Base-by-base conservation (phyloP, 2,113 vertebrate genomes). In the Lasiurus borealis region DNA sequence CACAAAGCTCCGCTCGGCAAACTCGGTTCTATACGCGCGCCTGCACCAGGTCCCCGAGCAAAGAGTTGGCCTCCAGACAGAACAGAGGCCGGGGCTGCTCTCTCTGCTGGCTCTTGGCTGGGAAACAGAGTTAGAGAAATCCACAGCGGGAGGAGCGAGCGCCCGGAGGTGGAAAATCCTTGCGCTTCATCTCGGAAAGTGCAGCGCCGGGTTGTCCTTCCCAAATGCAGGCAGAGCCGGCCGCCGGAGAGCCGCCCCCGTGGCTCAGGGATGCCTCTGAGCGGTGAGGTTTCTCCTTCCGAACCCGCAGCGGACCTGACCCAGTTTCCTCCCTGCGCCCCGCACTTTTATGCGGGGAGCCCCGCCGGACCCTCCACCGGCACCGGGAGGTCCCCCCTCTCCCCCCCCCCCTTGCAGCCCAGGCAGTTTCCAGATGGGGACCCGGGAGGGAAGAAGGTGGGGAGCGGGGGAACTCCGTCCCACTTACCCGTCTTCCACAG, bases 401-500 rank as follows among this genome's bases (percentile, higher is more conserved):
- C 40, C 3, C 40, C 3, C 40, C 3, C 40, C 40, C 40, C 40
- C 40, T 31, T 10, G 78, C 10, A 87, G 50, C 54, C 78, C 73
- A 40, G 0, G 21, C 71, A 21, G 80, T 31, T 83, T 19, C 4
- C 6, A 4, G 10, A 8, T 0, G 57, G 0, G 78, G n/a, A 25
- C 75, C 92, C 83, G 52, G 91, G 25, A 2, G 36, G 3, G 80
- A 4, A 66, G 80, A 4, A 66, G 78, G n/a, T 0, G 31, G 9
- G 73, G 44, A n/a, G 68, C 25, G 57, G 82, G 34, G 50, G 44
- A 48, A 34, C 91, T 87, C 62, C 29, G 44, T 48, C 66, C 84
- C 95, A 98, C 97, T 98, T 98, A 99, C 99, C 99, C 1, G 99
- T 99, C 98, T 99, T 99, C 99, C 99, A 99, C 97, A 99, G 98